Conservation (phyloP, 2,113 vertebrate genomes). For the Corydoras sp. region DNA sequence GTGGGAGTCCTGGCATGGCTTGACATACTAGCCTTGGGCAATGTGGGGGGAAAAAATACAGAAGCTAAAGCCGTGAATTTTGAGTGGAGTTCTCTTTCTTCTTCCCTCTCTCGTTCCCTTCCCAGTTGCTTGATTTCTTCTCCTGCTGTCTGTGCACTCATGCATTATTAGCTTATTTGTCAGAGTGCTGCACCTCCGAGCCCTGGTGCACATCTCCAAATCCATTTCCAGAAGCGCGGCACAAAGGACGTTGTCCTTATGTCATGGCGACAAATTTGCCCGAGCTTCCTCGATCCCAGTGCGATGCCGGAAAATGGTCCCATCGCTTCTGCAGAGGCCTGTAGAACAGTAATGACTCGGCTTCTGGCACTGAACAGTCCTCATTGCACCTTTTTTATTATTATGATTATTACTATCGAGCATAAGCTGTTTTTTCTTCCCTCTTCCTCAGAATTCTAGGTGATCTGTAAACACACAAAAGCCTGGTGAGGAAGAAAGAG, state of each 20-base stretch:
- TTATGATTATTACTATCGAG: slow-evolving; percentile 48
- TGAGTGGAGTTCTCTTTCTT: slow-evolving; percentile 22
- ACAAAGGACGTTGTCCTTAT: slow-evolving; percentile 50
- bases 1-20: slow-evolving; percentile 36
- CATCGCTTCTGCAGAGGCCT: slow-evolving; percentile 41
- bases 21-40: slow-evolving; percentile 44
- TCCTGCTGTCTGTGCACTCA: slow-evolving; percentile 44
- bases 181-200: slow-evolving; percentile 44
- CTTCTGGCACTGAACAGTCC: slow-evolving; percentile 38
- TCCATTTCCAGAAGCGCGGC: slow-evolving; percentile 45
- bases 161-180: slow-evolving; percentile 50
- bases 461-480: slow-evolving; percentile 43
- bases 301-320: slow-evolving; percentile 45
- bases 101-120: slow-evolving; percentile 26
- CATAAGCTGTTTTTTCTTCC: slow-evolving; percentile 38
- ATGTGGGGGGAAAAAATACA: slow-evolving; percentile 34
- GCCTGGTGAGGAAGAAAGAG: slow-evolving; percentile 22
- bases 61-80: slow-evolving; percentile 34
- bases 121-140: slow-evolving; percentile 46
- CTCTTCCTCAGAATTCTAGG: slow-evolving; percentile 38
- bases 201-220: slow-evolving; percentile 45
- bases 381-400: slow-evolving; percentile 49
- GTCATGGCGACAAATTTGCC: slow-evolving; percentile 49
- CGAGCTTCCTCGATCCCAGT: slow-evolving; percentile 41
- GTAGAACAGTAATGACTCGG: slow-evolving; percentile 45